Evolutionary conservation across 2,888 invertebrate species (phyloP).

Genomic region (Ptychoptera albimana): DNA sequence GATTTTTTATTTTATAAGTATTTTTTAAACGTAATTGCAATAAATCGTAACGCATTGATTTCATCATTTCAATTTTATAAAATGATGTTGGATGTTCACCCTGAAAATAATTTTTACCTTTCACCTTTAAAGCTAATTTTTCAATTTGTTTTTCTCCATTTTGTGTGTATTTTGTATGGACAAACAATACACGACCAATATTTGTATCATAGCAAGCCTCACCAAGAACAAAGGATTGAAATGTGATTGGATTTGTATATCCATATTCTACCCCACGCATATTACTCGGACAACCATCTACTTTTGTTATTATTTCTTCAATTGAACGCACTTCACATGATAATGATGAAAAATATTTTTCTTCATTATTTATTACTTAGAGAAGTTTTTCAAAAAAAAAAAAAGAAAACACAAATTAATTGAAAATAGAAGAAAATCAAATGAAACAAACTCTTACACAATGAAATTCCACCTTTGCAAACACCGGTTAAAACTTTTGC

Average conservation of each 20-base stretch:
- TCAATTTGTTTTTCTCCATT: neutral
- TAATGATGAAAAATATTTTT: conserved; percentile 6
- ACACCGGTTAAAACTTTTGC: conserved; percentile 4
- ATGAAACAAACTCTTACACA: conserved; percentile 7
- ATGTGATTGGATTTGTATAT: conserved; percentile 17
- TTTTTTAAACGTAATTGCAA: conserved; percentile 13
- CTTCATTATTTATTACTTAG: conserved; percentile 8
- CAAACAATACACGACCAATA: conserved; percentile 16
- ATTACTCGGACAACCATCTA: conserved; percentile 14
- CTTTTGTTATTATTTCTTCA: conserved; percentile 15
- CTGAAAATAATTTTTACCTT: conserved; percentile 13
- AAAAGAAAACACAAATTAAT: neutral
- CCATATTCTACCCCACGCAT: conserved; percentile 15
- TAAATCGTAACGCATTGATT: conserved; percentile 16
- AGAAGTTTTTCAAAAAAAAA: neutral
- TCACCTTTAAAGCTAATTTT: conserved; percentile 7
- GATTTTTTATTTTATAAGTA: conserved; percentile 9
- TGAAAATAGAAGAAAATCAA: neutral
- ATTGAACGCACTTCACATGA: conserved; percentile 18
- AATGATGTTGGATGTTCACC: conserved; percentile 14
- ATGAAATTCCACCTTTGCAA: conserved; percentile 6
- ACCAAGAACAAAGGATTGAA: conserved; percentile 15
- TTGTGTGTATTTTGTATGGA: conserved; percentile 11
- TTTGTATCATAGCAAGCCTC: conserved; percentile 17
- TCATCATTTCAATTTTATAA: conserved; percentile 18